Conservation (phyloP, 92 coral and sea anemone species). For the Parazoanthus atlanticus region DNA sequence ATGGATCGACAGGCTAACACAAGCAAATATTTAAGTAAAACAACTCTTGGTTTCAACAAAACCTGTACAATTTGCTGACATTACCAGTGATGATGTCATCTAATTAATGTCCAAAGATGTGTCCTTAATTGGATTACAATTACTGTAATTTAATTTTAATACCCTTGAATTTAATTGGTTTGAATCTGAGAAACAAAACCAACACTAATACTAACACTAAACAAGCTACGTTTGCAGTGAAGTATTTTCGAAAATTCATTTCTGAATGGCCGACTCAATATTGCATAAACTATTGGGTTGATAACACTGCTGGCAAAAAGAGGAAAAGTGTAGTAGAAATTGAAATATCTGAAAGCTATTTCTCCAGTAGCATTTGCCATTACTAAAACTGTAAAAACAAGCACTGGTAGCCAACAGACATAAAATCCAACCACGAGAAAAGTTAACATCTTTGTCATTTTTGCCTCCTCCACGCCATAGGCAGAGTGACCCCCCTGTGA, state of each 20-base stretch:
- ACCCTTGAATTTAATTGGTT: too few relatives aligned
- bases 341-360: slow-evolving; percentile 14
- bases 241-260: slow-evolving; percentile 23
- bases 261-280: slow-evolving; percentile 19
- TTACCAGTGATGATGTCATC: too few relatives aligned
- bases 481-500: neutral
- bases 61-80: too few relatives aligned
- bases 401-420: slow-evolving; percentile 12
- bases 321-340: slow-evolving; percentile 29
- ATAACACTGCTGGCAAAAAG: slow-evolving; percentile 24
- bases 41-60: too few relatives aligned
- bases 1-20: too few relatives aligned
- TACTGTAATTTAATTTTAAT: too few relatives aligned
- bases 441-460: neutral
- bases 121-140: too few relatives aligned
- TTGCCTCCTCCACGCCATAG: neutral
- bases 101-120: too few relatives aligned
- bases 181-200: too few relatives aligned
- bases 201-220: too few relatives aligned
- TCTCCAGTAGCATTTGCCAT: neutral
- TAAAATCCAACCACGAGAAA: slow-evolving; percentile 20
- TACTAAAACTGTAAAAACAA: neutral
- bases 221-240: neutral
- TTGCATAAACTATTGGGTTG: slow-evolving; percentile 20
- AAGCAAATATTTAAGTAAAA: too few relatives aligned